Conservation (phyloP, 2,113 vertebrate species). For the Phoxinus phoxinus region DNA sequence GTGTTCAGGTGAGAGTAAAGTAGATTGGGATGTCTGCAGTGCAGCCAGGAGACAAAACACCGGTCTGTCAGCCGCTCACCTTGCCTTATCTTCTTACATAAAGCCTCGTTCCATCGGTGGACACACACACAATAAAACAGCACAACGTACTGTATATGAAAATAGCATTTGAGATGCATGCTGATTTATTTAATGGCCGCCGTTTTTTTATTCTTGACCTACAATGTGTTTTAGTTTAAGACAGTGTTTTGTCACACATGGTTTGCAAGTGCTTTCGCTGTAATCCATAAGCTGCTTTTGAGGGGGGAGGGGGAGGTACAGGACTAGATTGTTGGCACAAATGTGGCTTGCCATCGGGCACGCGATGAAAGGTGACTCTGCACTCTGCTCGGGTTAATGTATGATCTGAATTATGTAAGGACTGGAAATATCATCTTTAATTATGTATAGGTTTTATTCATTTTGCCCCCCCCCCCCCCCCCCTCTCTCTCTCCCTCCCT, state of each 20-base stretch:
- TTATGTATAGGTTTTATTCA: not conserved
- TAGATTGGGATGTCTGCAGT: constrained; percentile 41
- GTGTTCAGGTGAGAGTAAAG: constrained; percentile 38
- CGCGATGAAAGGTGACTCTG: constrained; percentile 28
- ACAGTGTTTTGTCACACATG: constrained; percentile 34
- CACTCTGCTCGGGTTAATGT: constrained; percentile 9
- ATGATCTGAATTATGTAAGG: constrained; percentile 6
- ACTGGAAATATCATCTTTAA: not conserved
- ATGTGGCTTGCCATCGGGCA: constrained; percentile 43
- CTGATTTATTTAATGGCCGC: not conserved
- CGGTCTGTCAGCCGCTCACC: constrained; percentile 5
- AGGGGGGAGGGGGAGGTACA: constrained; percentile 15
- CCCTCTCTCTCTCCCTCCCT: too few species aligned
- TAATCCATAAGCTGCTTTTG: constrained; percentile 63
- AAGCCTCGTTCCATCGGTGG: constrained; percentile 34
- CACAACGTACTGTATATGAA: not conserved
- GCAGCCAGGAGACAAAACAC: not conserved
- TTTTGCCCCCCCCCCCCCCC: not conserved
- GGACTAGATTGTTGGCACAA: constrained; percentile 39
- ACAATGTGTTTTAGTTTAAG: not conserved
- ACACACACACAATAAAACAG: constrained; percentile 10
- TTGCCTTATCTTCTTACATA: constrained; percentile 54
- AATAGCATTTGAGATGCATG: not conserved
- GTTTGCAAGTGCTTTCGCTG: constrained; percentile 26
- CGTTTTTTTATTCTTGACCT: not conserved